Conservation (phyloP, 2,113 vertebrate species). For the Syngnathus scovelli region DNA sequence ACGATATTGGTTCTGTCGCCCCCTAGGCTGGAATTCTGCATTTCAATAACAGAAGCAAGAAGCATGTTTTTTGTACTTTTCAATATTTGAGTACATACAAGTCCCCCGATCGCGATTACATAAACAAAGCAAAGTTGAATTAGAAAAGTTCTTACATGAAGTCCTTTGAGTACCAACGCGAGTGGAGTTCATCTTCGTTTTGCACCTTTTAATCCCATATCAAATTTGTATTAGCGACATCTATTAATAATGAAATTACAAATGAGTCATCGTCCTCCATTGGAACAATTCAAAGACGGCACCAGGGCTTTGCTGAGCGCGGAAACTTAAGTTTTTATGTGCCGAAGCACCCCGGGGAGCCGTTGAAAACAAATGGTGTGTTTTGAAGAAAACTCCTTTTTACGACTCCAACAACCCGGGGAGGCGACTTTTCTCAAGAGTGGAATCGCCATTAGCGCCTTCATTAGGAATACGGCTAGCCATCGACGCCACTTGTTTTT, state of each 20-base stretch:
- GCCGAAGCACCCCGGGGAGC: slow-evolving; percentile 45
- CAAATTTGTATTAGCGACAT: background rate
- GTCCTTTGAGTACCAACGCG: background rate
- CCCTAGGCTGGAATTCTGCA: too few relatives aligned
- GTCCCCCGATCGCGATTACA: background rate
- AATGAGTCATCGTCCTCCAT: background rate
- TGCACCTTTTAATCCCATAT: background rate
- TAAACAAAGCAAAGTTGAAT: background rate
- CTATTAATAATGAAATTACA: background rate
- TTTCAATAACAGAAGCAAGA: too few relatives aligned
- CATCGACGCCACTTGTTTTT: slow-evolving; percentile 12
- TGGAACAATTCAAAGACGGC: slow-evolving; percentile 11
- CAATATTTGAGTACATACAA: background rate
- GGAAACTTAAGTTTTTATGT: slow-evolving; percentile 33
- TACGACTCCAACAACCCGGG: slow-evolving; percentile 51
- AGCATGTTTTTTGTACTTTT: too few relatives aligned
- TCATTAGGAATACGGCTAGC: slow-evolving; percentile 49
- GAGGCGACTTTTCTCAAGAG: slow-evolving; percentile 50
- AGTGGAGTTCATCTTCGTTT: background rate
- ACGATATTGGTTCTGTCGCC: too few relatives aligned
- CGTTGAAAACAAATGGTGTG: slow-evolving; percentile 41
- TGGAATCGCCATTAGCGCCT: slow-evolving; percentile 54
- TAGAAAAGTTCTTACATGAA: background rate
- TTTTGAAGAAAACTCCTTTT: slow-evolving; percentile 44
- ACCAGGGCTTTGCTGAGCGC: slow-evolving; percentile 21